phyloP scores from a whole-genome alignment of 2,888 invertebrate species.

The Plagodis pulveraria region DNA sequence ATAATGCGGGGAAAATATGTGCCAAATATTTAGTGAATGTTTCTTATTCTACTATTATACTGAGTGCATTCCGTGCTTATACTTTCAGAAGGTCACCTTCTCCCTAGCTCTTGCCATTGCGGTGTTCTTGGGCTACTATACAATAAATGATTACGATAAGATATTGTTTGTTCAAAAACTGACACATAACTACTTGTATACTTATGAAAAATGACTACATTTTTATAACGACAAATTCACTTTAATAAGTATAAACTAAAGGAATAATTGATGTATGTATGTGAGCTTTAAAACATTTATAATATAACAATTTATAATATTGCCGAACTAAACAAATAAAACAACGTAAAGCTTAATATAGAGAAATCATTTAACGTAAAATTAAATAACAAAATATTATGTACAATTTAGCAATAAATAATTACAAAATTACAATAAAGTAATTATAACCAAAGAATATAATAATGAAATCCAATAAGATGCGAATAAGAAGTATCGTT shows the following conservation, averaged over 20 bases:
- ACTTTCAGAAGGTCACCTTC: slow-evolving; percentile 7
- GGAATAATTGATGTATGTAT: slow-evolving; percentile 43
- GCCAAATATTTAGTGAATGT: slow-evolving; percentile 27
- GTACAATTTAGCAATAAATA: slow-evolving; percentile 83
- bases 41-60: slow-evolving; percentile 21
- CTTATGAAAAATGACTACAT: slow-evolving; percentile 79
- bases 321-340: slow-evolving; percentile 38
- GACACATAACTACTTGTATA: slow-evolving; percentile 68
- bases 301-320: slow-evolving; percentile 32
- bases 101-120: background rate
- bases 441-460: slow-evolving; percentile 36
- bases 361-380: slow-evolving; percentile 74
- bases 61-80: slow-evolving; percentile 25
- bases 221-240: slow-evolving; percentile 59
- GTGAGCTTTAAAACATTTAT: slow-evolving; percentile 40
- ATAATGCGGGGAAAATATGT: slow-evolving; percentile 26
- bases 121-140: slow-evolving; percentile 15
- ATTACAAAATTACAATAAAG: slow-evolving; percentile 67
- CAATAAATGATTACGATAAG: slow-evolving; percentile 62
- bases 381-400: slow-evolving; percentile 84
- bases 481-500: slow-evolving; percentile 51
- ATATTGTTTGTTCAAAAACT: slow-evolving; percentile 65
- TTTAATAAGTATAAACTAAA: slow-evolving; percentile 47
- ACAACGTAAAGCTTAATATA: slow-evolving; percentile 44
- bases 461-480: slow-evolving; percentile 52